Base-by-base conservation (phyloP, 2,888 invertebrate species). In the Sipha maydis region DNA sequence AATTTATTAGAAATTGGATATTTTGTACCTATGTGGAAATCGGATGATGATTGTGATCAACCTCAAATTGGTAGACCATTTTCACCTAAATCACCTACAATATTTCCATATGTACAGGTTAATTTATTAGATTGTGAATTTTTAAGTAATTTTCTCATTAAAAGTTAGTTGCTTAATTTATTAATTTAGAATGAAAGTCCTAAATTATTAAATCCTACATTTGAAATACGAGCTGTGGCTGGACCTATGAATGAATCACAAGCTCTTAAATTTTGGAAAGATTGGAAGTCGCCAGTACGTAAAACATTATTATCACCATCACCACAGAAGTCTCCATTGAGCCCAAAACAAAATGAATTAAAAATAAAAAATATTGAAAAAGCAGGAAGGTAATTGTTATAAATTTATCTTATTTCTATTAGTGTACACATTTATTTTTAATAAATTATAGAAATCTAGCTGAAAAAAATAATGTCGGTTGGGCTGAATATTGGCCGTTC, bases 401-500 rank as follows among this genome's bases (percentile, higher is more conserved):
- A 28, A 88, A 80, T 28, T 73, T 69, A 56, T 56, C 19, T 4
- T 76, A 31, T 89, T 79, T 75, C 84, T 54, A 38, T 61, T 90
- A 79, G 25, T 38, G 34, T 76, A 54, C 38, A 38, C 7, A 77
- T 76, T 67, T 48, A 86, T 89, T 88, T 85, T 89, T 69, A 21
- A 89, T 90, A 28, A 89, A 84, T 92, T 91, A 31, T 92, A 95
- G 95, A 91, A 93, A 93, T 90, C 91, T 96, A 90, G 96, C 97
- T 0, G 94, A 94, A 90, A 93, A 96, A 91, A 94, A 94, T 92
- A 93, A 95, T 85, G 93, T 97, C 0, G 94, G 94, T 19, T 98
- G 98, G 98, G 95, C 95, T 90, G 98, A 99, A 91, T 97, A 97
- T 92, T 99, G 98, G 98, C 95, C 95, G 11, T 98, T 98, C 91